Conservation (phyloP, 1,140 invertebrate genomes). For the Leptinotarsa texana region DNA sequence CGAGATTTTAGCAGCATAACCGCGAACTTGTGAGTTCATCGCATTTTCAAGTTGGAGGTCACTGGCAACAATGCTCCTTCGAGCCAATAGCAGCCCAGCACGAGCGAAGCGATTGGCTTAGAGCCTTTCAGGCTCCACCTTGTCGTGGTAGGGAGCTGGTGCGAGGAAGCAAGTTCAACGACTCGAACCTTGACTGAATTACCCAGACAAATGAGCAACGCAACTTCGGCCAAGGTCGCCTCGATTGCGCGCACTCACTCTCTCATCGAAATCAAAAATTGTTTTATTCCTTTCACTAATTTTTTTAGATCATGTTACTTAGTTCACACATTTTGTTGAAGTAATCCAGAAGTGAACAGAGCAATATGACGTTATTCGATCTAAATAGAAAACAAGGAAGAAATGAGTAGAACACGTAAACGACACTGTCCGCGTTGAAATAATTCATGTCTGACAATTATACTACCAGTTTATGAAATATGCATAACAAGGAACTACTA, state of each 20-base stretch:
- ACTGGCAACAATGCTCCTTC: slow-evolving; percentile 58
- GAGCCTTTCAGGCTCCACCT: slow-evolving; percentile 46
- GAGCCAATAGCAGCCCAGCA: slow-evolving; percentile 45
- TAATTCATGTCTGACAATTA: no score
- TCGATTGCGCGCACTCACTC: slow-evolving; percentile 35
- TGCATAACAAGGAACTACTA: no score
- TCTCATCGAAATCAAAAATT: slow-evolving; percentile 39
- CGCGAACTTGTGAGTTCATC: slow-evolving; percentile 60
- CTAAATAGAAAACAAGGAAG: no score
- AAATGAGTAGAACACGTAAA: no score
- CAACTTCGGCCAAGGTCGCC: slow-evolving; percentile 62
- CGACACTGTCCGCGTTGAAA: no score
- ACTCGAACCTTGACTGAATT: slow-evolving; percentile 72
- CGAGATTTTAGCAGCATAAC: slow-evolving; percentile 45
- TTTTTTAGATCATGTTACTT: slow-evolving; percentile 10
- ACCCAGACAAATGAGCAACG: slow-evolving; percentile 62
- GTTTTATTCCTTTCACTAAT: slow-evolving; percentile 40
- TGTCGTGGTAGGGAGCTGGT: slow-evolving; percentile 30
- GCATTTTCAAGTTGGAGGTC: slow-evolving; percentile 67
- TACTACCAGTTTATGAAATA: no score
- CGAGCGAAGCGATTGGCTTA: slow-evolving; percentile 51
- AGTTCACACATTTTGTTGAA: no score
- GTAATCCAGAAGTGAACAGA: no score
- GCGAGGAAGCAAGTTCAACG: slow-evolving; percentile 62
- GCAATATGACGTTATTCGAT: no score